Percentiles rank a stretch among this genome's conserved stretches.
These are phyloP conservation scores for Siderastrea siderea DNA, from an alignment of 92 coral and sea anemone genomes.

Conservation along the genomic window DNA sequence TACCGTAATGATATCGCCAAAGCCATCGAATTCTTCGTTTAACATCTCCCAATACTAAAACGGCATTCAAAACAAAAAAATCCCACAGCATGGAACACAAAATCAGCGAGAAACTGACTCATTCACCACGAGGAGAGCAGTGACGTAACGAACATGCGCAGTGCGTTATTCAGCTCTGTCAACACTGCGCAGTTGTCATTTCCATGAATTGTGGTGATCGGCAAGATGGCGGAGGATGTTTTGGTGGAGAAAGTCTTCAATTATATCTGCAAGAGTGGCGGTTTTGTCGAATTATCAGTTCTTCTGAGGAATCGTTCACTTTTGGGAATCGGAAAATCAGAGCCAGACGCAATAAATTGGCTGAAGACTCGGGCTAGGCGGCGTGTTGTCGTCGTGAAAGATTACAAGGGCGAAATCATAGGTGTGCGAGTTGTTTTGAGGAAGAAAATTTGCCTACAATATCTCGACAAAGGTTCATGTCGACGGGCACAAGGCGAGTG, in stretches of 20 bases:
- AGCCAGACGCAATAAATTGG: slow-evolving; percentile 40
- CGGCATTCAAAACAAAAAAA: too few relatives aligned
- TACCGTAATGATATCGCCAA: too few relatives aligned
- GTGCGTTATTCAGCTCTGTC: too few relatives aligned
- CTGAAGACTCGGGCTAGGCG: slow-evolving; percentile 6
- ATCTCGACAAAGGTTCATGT: slow-evolving; percentile 46
- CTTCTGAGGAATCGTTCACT: slow-evolving; percentile 54
- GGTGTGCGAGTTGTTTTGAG: slow-evolving; percentile 48
- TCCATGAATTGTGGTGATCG: background rate
- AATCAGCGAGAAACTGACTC: too few relatives aligned
- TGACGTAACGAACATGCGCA: too few relatives aligned
- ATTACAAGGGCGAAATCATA: slow-evolving; percentile 29
- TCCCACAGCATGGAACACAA: too few relatives aligned
- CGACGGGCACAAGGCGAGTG: slow-evolving; percentile 10
- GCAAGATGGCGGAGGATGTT: slow-evolving; percentile 42
- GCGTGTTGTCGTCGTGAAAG: slow-evolving; percentile 38
- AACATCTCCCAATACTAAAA: too few relatives aligned
- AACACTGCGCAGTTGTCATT: background rate
- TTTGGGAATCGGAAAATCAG: slow-evolving; percentile 13
- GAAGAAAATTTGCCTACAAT: slow-evolving; percentile 55
- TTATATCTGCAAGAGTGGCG: slow-evolving; percentile 50
- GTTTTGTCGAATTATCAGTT: slow-evolving; percentile 28
- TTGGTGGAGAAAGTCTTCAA: slow-evolving; percentile 46
- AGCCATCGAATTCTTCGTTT: too few relatives aligned
- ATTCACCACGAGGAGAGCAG: too few relatives aligned